These are phyloP conservation scores for Lipotes vexillifer DNA, from an alignment of 2,113 vertebrate genomes.

Conservation along the genomic window DNA sequence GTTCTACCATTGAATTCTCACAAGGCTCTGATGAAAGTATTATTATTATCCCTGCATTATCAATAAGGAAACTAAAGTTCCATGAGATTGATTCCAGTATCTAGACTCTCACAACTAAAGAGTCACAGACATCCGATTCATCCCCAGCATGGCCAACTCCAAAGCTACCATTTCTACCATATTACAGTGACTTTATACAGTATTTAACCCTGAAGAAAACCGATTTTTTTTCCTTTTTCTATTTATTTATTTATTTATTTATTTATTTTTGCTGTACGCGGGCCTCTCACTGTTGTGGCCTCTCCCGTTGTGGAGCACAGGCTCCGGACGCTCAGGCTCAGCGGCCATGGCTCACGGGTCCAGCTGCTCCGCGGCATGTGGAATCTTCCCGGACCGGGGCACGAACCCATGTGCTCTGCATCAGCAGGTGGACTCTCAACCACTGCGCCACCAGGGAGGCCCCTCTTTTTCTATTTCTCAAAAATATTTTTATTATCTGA, in stretches of 20 bases:
- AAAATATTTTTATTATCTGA: not conserved
- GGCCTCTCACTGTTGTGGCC: no score
- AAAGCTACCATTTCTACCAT: not conserved
- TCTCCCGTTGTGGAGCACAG: no score
- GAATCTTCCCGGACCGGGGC: no score
- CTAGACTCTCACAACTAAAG: not conserved
- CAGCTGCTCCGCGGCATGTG: no score
- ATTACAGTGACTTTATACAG: not conserved
- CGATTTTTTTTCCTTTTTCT: not conserved
- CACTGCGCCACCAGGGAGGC: no score
- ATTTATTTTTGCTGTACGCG: no score
- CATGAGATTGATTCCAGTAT: not conserved
- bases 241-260: no score
- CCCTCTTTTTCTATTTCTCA: no score
- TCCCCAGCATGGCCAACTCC: not conserved
- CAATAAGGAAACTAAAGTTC: not conserved
- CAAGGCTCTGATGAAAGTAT: not conserved
- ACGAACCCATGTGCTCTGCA: no score
- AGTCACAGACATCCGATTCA: not conserved
- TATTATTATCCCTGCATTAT: not conserved
- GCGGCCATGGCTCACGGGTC: no score
- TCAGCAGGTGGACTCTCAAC: no score
- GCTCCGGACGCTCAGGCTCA: no score
- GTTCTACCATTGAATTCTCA: not conserved
- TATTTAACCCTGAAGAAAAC: not conserved